Conservation (phyloP, 2,113 vertebrate species). For the Crotophaga sulcirostris region DNA sequence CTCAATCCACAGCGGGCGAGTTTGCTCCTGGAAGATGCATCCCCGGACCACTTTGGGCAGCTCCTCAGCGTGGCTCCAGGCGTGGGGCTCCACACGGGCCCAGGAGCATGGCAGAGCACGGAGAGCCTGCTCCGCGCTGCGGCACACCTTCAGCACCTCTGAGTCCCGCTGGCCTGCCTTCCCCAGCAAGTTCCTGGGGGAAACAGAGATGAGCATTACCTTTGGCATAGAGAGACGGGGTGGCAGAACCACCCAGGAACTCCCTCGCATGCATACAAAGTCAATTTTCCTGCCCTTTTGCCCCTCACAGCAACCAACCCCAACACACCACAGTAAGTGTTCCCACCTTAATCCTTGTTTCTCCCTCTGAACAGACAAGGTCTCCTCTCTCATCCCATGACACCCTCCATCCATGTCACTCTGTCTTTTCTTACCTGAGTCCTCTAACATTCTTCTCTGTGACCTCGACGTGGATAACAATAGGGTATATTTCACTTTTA, state of each 20-base stretch:
- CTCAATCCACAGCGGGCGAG: conserved; percentile 75
- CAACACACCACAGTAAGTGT: background rate
- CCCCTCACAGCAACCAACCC: background rate
- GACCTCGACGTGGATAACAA: conserved; percentile 80
- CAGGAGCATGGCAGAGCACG: conserved; percentile 72
- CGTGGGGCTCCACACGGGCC: conserved; percentile 47
- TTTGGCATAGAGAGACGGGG: accelerated
- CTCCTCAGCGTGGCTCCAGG: conserved; percentile 69
- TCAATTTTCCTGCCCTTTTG: background rate
- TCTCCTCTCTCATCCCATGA: accelerated
- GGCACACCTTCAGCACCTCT: conserved; percentile 74
- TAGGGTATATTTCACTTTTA: conserved; percentile 78
- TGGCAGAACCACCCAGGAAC: background rate
- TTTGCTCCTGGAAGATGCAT: conserved; percentile 79
- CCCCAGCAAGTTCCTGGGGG: conserved; percentile 70
- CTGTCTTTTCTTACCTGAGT: conserved; percentile 64
- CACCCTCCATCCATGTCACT: background rate
- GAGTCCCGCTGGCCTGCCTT: conserved; percentile 67
- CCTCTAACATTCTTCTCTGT: conserved; percentile 77
- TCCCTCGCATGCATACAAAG: accelerated
- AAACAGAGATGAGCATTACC: background rate
- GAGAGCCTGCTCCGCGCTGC: conserved; percentile 50
- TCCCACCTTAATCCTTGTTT: too few species aligned
- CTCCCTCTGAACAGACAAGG: background rate
- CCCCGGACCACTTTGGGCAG: conserved; percentile 76